Base-by-base conservation (phyloP, 2,797 vertebrate species). In the Serranus cabrilla region DNA sequence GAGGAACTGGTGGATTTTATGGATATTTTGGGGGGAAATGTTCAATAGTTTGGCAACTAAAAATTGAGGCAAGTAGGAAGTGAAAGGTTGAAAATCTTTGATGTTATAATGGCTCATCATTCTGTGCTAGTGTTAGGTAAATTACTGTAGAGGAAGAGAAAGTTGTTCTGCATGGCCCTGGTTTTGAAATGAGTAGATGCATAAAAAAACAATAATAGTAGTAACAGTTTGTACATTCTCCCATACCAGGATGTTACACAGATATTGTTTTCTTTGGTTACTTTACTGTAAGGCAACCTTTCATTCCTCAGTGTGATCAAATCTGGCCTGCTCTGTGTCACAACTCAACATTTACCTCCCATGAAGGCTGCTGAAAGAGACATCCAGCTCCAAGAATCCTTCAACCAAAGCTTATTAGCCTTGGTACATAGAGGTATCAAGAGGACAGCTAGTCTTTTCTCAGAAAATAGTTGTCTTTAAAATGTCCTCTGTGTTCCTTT, bases 61-160 rank as follows among this genome's bases (percentile, higher is more conserved):
- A 65, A 59, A 54, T n/a, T 78, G 17, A 66, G 14, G 52, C 12
- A 14, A 40, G 1, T 18, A 27, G 63, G 46, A 80, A 86, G 58
- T 67, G 16, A 67, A 45, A 74, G 27, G 18, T 21, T 47, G 4
- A 4, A 71, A 58, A 49, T 47, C 13, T 34, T 3, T 16, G 18
- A 27, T 57, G 1, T 11, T 18, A 11, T 47, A 27, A 40, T 1
- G 47, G n/a, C 10, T 64, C 46, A 42, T 18, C 43, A 54, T 27
- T 23, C 14, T 21, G 50, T 25, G 7, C 31, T n/a, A 12, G 17
- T 20, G 13, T 40, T n/a, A 7, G 45, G 49, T 67, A 49, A 27
- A 17, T 64, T 7, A 45, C 23, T 6, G 21, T 6, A 49, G 43
- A 58, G 78, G 66, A 85, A 84, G 60, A 76, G 31, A 60, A 60